A percentile compares a stretch with the other conserved stretches of the same genome.
Evolutionary conservation across 2,113 vertebrate species (phyloP).

Genomic region (Plotosus lineatus): DNA sequence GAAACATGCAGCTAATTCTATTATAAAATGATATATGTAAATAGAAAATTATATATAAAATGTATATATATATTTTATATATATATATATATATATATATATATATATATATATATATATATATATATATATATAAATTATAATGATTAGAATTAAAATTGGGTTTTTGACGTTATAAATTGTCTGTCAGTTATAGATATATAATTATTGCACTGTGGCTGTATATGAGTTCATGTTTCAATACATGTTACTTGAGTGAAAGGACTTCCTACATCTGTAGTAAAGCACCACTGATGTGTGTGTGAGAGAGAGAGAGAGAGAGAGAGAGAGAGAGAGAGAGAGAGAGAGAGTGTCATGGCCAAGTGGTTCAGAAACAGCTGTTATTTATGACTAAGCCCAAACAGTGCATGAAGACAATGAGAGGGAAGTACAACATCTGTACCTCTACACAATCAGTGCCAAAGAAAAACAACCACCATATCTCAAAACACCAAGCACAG

Average conservation of each 20-base stretch:
- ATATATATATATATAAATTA: too few species aligned
- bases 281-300: conserved; percentile 53
- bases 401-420: not conserved
- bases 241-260: conserved; percentile 52
- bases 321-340: not conserved
- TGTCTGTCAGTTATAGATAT: not conserved
- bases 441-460: not conserved
- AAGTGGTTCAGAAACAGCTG: not conserved
- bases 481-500: not conserved
- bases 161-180: not conserved
- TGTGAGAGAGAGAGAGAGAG: not conserved
- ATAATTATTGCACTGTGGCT: not conserved
- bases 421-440: not conserved
- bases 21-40: too few species aligned
- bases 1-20: conserved; percentile 47
- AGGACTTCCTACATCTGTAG: conserved; percentile 59
- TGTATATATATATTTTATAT: too few species aligned
- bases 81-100: too few species aligned
- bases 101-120: too few species aligned
- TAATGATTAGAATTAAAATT: not conserved
- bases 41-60: too few species aligned
- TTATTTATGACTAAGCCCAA: not conserved
- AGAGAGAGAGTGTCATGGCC: not conserved
- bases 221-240: not conserved
- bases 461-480: not conserved